phyloP scores from a whole-genome alignment of 2,797 vertebrate species.

The Silurus lanzhouensis region DNA sequence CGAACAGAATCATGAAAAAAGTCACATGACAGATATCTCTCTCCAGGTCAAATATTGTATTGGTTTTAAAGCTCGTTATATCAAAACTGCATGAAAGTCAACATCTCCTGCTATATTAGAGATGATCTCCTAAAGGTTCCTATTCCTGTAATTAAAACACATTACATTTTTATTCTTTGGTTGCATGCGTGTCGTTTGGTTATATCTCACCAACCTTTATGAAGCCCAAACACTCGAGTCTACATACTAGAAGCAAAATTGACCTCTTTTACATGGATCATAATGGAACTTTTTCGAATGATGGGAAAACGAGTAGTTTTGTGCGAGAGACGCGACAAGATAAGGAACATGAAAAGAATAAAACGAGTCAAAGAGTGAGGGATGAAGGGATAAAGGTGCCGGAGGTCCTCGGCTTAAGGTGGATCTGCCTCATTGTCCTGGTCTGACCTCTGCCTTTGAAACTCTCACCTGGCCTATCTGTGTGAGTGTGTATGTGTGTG shows the following conservation, averaged over 20 bases:
- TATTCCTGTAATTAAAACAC: neutral
- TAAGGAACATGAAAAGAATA: neutral
- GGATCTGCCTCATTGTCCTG: conserved; percentile 78
- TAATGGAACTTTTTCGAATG: neutral
- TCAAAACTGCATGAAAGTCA: neutral
- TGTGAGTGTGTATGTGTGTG: conserved; percentile 35
- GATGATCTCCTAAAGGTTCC: neutral
- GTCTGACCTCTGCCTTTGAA: conserved; percentile 80
- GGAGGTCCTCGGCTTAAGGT: conserved; percentile 65
- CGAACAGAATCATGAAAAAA: neutral
- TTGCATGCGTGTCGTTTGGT: neutral
- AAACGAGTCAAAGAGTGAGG: conserved; percentile 66
- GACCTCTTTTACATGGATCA: neutral
- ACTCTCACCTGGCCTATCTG: conserved; percentile 75
- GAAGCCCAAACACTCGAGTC: neutral
- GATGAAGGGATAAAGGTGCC: neutral
- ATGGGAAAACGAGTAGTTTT: neutral
- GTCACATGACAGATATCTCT: neutral
- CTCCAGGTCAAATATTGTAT: neutral
- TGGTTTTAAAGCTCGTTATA: neutral
- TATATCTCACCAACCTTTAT: neutral
- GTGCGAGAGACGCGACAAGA: neutral
- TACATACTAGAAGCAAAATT: neutral
- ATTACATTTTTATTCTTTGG: neutral
- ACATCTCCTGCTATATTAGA: neutral